These are phyloP conservation scores for Turritopsis rubra DNA, from an alignment of 30 jellyfish, hydroid and myxozoan species.

Conservation along the genomic window DNA sequence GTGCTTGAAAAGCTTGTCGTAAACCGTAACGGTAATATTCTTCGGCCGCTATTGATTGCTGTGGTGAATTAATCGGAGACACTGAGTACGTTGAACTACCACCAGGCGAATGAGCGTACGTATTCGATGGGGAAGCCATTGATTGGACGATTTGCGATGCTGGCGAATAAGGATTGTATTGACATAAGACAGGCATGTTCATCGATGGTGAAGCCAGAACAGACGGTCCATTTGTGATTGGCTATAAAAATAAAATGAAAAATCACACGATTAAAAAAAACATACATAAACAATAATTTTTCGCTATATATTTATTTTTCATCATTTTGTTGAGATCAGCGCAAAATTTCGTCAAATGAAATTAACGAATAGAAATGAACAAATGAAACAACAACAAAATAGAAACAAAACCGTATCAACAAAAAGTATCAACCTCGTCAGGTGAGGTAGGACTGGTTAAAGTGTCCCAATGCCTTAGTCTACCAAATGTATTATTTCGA, in stretches of 20 bases:
- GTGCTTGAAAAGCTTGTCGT: slow-evolving; percentile 1
- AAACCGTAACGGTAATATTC: slow-evolving; percentile 7
- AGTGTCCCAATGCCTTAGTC: slow-evolving; percentile 10
- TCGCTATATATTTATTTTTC: neutral
- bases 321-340: neutral
- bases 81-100: slow-evolving; percentile 30
- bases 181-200: slow-evolving; percentile 25
- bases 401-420: neutral
- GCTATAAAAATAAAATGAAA: neutral
- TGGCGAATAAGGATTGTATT: slow-evolving; percentile 21
- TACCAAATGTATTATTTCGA: neutral
- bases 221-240: neutral
- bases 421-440: neutral
- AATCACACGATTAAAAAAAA: neutral
- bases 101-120: slow-evolving; percentile 34
- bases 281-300: neutral
- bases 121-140: slow-evolving; percentile 7
- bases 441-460: neutral
- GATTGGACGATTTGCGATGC: neutral
- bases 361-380: neutral
- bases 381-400: neutral
- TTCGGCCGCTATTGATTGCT: slow-evolving; percentile 10
- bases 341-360: neutral
- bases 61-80: slow-evolving; percentile 31
- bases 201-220: slow-evolving; percentile 22